Conservation (phyloP, 2,888 invertebrate genomes). For the Drosophila formosana region DNA sequence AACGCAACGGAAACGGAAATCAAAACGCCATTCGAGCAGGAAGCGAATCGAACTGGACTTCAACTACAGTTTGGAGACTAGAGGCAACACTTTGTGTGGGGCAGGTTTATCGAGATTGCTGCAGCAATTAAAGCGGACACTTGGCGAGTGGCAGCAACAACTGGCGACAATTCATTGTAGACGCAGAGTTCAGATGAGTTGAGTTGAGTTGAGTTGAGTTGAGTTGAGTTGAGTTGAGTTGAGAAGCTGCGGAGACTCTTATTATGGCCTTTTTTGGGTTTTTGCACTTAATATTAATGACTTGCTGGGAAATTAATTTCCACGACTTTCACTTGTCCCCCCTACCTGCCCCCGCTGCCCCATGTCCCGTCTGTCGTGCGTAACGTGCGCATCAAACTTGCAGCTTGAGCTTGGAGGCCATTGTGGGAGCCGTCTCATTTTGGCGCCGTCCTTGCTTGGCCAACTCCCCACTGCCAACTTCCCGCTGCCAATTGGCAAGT, state of each 20-base stretch:
- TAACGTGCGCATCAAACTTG: slow-evolving; percentile 34
- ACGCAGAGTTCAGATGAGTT: slow-evolving; percentile 13
- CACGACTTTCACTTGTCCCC: slow-evolving; percentile 65
- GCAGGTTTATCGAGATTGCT: slow-evolving; percentile 38
- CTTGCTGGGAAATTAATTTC: slow-evolving; percentile 76
- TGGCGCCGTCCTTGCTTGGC: slow-evolving; percentile 44
- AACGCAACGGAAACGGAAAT: slow-evolving; percentile 70
- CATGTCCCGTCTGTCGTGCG: not conserved
- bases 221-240: not conserved
- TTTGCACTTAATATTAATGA: slow-evolving; percentile 76
- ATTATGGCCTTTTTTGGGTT: slow-evolving; percentile 72
- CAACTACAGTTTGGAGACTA: not conserved
- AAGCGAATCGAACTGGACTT: slow-evolving; percentile 22
- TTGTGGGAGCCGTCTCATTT: slow-evolving; percentile 5
- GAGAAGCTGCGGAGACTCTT: slow-evolving; percentile 27
- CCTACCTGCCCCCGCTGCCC: not conserved
- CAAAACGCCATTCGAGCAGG: slow-evolving; percentile 62
- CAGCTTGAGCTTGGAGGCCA: slow-evolving; percentile 19
- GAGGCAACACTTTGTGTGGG: not conserved
- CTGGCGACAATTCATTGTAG: slow-evolving; percentile 26
- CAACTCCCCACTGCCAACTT: slow-evolving; percentile 55
- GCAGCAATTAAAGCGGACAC: slow-evolving; percentile 59
- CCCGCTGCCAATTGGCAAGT: slow-evolving; percentile 70
- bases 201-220: not conserved
- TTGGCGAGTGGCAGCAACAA: not conserved